Evolutionary conservation across 2,113 vertebrate genomes (phyloP), one percentile per base, ranked within the genome.

Genomic region (Bostrychus sinensis): DNA sequence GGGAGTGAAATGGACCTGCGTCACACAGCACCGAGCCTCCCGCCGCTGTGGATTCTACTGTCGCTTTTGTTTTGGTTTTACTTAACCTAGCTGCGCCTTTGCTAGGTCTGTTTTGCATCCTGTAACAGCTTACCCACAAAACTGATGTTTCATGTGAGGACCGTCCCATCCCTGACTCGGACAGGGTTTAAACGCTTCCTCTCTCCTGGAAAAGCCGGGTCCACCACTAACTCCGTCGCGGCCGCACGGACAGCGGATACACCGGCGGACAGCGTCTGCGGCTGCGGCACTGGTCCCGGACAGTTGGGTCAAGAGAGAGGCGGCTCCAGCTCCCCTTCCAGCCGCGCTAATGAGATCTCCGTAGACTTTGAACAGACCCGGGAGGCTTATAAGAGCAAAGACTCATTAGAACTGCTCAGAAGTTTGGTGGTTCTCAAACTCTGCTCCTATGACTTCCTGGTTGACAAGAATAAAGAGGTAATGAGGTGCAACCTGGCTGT

Each of bases 341-440:
- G 62, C 4, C 59, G 70, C 5, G 59, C 72, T 23, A 75, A 68
- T 4, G 66, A 65, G 59, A 61, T 78, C 65, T 57, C 57, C 0
- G 85, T 93, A 16, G 88, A 92, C 75, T 93, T 94, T 53, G 86
- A 80, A 2, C 83, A 91, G 56, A 62, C 83, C 16, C 83, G 55
- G 13, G 93, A 93, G 67, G 94, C 93, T 4, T 95, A 91, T 62
- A 86, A 85, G 57, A 94, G 91, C 87, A 96, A 94, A 85, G 85
- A 81, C 86, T 93, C 72, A 11, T 62, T 87, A 6, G 93, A 95
- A 89, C 91, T 93, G 7, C 74, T 92, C 38, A 67, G 92, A 28
- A 93, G 93, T 62, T 81, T 94, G 63, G 1, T 92, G 63, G 93
- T 93, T 67, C 88, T 92, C 50, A 88, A 92, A 82, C 86, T 94